phyloP scores from a whole-genome alignment of 2,888 invertebrate genomes.

The Trypoxylon attenuatum region DNA sequence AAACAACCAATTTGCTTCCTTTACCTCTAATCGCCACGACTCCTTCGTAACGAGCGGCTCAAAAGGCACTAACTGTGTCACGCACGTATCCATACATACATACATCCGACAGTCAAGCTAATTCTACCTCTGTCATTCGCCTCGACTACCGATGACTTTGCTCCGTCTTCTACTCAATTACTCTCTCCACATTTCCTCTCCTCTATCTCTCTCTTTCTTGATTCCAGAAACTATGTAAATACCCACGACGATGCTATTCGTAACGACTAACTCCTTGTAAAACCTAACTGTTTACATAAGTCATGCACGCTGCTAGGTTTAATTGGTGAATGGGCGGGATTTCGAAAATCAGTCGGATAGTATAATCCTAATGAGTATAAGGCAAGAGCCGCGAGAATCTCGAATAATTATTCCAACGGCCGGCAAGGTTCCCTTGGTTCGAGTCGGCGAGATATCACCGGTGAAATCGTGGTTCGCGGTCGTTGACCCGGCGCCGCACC shows the following conservation, averaged over 20 bases:
- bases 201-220: not conserved
- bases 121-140: conserved; percentile 4
- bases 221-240: not conserved
- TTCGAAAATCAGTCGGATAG: too few relatives aligned
- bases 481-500: conserved; percentile 7
- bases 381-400: too few relatives aligned
- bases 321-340: too few relatives aligned
- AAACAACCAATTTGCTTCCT: conserved; percentile 35
- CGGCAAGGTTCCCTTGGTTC: not conserved
- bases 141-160: not conserved
- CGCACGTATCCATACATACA: conserved; percentile 18
- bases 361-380: too few relatives aligned
- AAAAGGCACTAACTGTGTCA: conserved; percentile 4
- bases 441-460: conserved; percentile 3
- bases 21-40: conserved; percentile 7
- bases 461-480: conserved; percentile 27
- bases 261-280: too few relatives aligned
- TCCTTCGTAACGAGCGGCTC: conserved; percentile 9
- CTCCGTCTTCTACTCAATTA: not conserved
- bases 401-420: not conserved
- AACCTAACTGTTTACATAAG: too few relatives aligned
- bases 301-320: too few relatives aligned
- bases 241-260: too few relatives aligned
- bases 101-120: not conserved
- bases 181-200: not conserved